These are phyloP conservation scores for Pachycephala philippinensis DNA, from an alignment of 2,113 vertebrate genomes.

Conservation along the genomic window DNA sequence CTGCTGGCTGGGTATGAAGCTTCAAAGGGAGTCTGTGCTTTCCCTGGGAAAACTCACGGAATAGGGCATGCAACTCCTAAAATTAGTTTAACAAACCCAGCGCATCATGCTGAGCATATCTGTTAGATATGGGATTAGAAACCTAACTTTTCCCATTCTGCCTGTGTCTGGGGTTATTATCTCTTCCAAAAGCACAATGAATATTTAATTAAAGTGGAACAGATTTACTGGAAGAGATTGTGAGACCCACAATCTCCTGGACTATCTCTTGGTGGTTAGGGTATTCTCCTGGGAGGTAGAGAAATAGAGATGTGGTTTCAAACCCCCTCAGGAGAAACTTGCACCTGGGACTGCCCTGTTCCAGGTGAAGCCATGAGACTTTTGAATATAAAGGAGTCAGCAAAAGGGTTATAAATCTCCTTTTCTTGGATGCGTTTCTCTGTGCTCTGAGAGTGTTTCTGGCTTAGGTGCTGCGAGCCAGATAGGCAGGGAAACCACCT, in stretches of 20 bases:
- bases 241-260: constrained; percentile 31
- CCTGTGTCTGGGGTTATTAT: background rate
- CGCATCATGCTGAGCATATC: background rate
- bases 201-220: constrained; percentile 50
- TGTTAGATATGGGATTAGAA: background rate
- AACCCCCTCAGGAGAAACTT: constrained; percentile 41
- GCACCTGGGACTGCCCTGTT: constrained; percentile 27
- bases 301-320: constrained; percentile 37
- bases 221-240: constrained; percentile 37
- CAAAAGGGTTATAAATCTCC: constrained; percentile 16
- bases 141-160: background rate
- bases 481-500: constrained; percentile 44
- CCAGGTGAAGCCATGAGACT: constrained; percentile 37
- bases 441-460: background rate
- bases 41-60: background rate
- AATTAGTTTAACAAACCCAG: background rate
- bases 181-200: background rate
- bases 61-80: background rate
- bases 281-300: constrained; percentile 59
- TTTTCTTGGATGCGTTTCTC: constrained; percentile 7
- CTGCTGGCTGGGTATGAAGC: background rate
- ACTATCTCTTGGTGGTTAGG: constrained; percentile 40
- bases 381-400: constrained; percentile 5
- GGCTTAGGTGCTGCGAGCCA: background rate
- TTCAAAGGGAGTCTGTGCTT: background rate